Base-by-base conservation (phyloP, 1,140 invertebrate genomes). In the Triops cancriformis region DNA sequence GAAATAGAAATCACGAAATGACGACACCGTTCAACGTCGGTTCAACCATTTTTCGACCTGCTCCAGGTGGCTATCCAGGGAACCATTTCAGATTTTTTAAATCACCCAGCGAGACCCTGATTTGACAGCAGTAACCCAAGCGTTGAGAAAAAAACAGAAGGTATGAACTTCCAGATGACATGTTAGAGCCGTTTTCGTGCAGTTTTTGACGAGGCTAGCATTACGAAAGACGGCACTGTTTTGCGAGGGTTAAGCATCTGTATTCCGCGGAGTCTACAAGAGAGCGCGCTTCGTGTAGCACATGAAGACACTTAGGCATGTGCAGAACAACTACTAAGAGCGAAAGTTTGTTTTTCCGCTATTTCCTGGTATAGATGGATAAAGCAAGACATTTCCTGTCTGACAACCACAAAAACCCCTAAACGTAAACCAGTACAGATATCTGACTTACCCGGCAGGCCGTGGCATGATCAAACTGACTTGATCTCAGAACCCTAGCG, bases 281-380 rank as follows among this genome's bases (percentile, higher is more conserved):
- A 79, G 23, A 78, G 75, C 73, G 80, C 77, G 14, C 37, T 80
- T 37, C 73, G 80, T 11, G n/a, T 82, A 28, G 82, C 82, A n/a
- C 81, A 80, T 43, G 79, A 72, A 51, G 78, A 51, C 79, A 80
- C 31, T 75, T 37, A 72, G 79, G 79, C 1, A 80, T 81, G n/a
- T 77, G 81, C 5, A 81, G 80, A 76, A 82, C 81, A 80, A 73
- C 79, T 83, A 11, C 28, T 83, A 7, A 41, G 82, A 26, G 79
- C 81, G 73, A 83, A 82, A 75, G 80, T 83, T 1, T 83, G 81
- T 81, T 84, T 82, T 74, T 82, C 81, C 27, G 75, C 78, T 10
- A 80, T 83, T 14, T 82, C 83, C 77, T 82, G 12, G 82, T 82
- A 78, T 9, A 79, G 18, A n/a, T 41, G 43, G 76, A 81, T 12